Evolutionary conservation across 2,888 invertebrate genomes (phyloP).

Genomic region (Cerastis leucographa): DNA sequence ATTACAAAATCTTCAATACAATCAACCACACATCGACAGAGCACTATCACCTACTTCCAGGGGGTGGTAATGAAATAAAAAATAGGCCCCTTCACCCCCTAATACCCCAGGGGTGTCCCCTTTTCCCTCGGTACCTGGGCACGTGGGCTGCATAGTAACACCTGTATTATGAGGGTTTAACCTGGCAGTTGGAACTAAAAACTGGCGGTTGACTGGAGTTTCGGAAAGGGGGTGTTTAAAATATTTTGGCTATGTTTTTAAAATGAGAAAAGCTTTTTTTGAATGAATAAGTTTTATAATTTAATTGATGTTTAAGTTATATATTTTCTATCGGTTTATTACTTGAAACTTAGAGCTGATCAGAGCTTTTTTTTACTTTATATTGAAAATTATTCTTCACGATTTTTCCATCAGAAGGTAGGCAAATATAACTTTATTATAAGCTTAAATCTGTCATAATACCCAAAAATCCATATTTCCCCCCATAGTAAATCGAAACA

Average conservation of each 20-base stretch:
- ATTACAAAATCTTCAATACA: slow-evolving; percentile 27
- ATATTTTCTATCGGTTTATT: no score
- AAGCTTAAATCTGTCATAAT: no score
- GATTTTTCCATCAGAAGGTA: neutral
- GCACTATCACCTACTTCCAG: slow-evolving; percentile 71
- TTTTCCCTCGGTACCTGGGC: slow-evolving; percentile 63
- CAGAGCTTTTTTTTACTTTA: no score
- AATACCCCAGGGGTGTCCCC: slow-evolving; percentile 28
- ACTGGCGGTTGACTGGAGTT: neutral
- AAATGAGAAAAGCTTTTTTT: neutral
- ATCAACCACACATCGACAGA: slow-evolving; percentile 24
- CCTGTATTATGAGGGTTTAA: slow-evolving; percentile 58
- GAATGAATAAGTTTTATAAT: neutral
- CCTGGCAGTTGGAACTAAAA: slow-evolving; percentile 28
- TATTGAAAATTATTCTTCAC: no score
- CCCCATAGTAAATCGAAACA: slow-evolving; percentile 39
- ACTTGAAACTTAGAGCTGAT: no score
- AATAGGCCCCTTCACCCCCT: slow-evolving; percentile 60
- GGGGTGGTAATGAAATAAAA: slow-evolving; percentile 76
- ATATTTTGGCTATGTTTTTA: neutral
- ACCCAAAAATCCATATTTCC: slow-evolving; percentile 24
- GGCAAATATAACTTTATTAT: no score
- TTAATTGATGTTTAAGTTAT: neutral
- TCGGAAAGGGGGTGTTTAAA: slow-evolving; percentile 25
- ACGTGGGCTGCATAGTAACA: slow-evolving; percentile 72